Conservation (phyloP, 2,113 vertebrate genomes). For the Tursiops truncatus region DNA sequence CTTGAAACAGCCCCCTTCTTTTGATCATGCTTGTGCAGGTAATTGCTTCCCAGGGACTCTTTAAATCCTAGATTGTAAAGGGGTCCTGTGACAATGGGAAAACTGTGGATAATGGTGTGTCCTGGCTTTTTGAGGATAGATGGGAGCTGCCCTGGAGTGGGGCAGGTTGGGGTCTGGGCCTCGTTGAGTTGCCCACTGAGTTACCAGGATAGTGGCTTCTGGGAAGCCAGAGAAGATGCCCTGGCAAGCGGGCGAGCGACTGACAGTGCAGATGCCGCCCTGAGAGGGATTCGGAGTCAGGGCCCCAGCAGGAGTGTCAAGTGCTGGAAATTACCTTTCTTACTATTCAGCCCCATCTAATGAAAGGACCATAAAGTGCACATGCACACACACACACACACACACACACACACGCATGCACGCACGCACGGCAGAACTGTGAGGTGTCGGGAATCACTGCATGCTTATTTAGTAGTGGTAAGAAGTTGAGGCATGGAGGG, state of each 20-base stretch:
- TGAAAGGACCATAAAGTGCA: neutral
- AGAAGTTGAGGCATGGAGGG: neutral
- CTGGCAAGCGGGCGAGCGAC: neutral
- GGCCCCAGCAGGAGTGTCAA: neutral
- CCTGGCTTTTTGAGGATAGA: neutral
- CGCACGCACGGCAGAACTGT: neutral
- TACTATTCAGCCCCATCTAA: neutral
- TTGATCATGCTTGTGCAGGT: neutral
- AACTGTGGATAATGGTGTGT: neutral
- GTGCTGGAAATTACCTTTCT: neutral
- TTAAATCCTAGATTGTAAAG: neutral
- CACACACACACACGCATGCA: too few species aligned
- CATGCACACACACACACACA: rapidly evolving
- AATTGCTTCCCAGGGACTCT: neutral
- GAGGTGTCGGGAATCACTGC: neutral
- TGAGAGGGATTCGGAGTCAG: neutral
- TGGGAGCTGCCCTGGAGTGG: neutral
- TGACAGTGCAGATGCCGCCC: rapidly evolving
- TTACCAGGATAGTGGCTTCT: neutral
- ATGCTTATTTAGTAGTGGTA: neutral
- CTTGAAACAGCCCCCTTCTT: neutral
- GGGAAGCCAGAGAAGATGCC: neutral
- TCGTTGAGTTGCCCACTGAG: neutral
- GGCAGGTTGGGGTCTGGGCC: neutral
- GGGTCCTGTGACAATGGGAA: neutral